phyloP scores from a whole-genome alignment of 2,113 vertebrate species.

The Eptesicus fuscus region DNA sequence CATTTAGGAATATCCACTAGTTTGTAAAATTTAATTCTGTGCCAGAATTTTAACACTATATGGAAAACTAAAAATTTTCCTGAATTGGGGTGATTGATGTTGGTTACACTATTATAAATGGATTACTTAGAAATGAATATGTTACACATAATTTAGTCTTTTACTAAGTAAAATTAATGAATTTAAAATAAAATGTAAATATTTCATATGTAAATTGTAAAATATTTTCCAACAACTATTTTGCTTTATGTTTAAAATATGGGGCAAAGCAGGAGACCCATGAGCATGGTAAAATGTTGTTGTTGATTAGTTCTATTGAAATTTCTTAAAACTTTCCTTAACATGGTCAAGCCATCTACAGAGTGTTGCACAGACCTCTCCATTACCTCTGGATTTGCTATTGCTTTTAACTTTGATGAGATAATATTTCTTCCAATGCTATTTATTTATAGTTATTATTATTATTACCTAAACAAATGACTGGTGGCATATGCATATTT shows the following conservation, averaged over 20 bases:
- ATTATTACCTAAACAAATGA: neutral
- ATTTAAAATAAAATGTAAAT: neutral
- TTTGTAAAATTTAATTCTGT: neutral
- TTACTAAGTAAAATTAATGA: neutral
- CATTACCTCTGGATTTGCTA: neutral
- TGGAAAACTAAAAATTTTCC: neutral
- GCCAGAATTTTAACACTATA: neutral
- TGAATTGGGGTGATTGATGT: neutral
- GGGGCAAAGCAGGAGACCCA: neutral
- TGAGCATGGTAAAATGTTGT: neutral
- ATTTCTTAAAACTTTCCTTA: neutral
- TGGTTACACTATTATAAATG: neutral
- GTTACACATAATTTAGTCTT: neutral
- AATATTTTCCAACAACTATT: neutral
- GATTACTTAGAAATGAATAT: neutral
- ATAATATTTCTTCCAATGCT: neutral
- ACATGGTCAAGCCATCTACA: neutral
- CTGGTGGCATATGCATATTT: neutral
- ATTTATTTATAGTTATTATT: neutral
- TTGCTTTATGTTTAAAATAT: neutral
- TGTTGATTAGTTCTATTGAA: neutral
- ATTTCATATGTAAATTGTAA: neutral
- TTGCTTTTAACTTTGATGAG: neutral
- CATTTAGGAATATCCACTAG: neutral
- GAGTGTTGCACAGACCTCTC: neutral